Evolutionary conservation across 2,797 vertebrate species (phyloP), one percentile per base, ranked within the genome.

Genomic region (Girardinus metallicus): DNA sequence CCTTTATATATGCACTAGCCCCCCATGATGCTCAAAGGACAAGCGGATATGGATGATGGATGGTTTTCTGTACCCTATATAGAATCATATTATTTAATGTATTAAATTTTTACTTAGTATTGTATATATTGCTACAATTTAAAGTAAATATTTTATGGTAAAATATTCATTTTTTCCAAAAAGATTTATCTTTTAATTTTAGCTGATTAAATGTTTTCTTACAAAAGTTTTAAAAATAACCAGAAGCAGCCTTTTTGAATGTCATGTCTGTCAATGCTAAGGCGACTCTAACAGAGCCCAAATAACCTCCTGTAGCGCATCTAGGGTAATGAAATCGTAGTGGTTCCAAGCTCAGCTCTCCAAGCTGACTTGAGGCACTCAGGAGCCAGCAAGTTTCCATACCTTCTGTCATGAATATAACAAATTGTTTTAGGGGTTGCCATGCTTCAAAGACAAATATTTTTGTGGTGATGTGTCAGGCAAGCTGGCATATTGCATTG

Each of bases 381-480:
- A 66, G 29, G 75, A 36, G 75, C 68, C 68, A 55, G 74, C 76
- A 39, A n/a, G 73, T 83, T 83, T 75, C 75, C 66, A 83, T 53
- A 53, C 47, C 77, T 66, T 10, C 34, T 23, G 21, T 66, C 21
- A 78, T 80, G 88, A 89, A 79, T 80, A 82, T 64, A 85, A 71
- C 71, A 21, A 31, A 76, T 66, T 77, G 71, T 90, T 71, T 84
- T 70, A 89, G 79, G 80, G 75, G 85, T 89, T 92, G 87, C 89
- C 87, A 85, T 86, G 90, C 51, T 77, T 79, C 73, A 31, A 83
- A 85, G 68, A 64, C 80, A 89, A 91, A 91, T 79, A 93, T 86
- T 86, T 83, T 60, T 72, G 53, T 74, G 73, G 51, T 75, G 73
- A 36, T 47, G 70, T 79, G 78, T 49, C 60, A 43, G 44, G 51